Evolutionary conservation across 2,888 invertebrate species (phyloP).

Genomic region (Machimus rusticus): DNA sequence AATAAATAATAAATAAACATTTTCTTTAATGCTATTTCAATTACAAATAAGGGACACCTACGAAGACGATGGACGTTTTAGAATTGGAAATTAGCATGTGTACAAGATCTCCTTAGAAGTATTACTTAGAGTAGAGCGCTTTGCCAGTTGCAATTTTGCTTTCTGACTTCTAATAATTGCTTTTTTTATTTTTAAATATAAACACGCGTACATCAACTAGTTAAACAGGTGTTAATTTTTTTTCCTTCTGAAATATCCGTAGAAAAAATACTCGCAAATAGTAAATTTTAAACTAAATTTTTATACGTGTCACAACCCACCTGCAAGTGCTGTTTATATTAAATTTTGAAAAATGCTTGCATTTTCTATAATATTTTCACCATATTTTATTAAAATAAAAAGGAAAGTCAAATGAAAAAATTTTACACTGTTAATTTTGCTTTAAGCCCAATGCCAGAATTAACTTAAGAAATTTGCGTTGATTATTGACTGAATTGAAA

Average conservation of each 20-base stretch:
- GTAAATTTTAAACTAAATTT: not conserved
- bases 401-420: no score
- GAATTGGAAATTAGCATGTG: slow-evolving; percentile 12
- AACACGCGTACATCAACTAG: not conserved
- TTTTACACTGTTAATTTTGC: no score
- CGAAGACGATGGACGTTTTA: slow-evolving; percentile 26
- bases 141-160: not conserved
- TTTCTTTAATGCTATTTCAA: not conserved
- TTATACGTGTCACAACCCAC: not conserved
- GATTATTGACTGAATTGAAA: no score
- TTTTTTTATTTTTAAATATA: not conserved
- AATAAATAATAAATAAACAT: not conserved
- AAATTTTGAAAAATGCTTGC: not conserved
- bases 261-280: not conserved
- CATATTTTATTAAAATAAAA: not conserved
- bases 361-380: not conserved
- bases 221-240: not conserved
- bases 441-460: no score
- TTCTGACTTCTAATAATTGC: not conserved
- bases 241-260: not conserved
- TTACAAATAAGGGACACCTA: not conserved
- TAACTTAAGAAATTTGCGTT: no score
- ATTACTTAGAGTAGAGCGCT: not conserved
- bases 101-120: slow-evolving; percentile 7
- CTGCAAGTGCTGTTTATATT: not conserved